These are phyloP conservation scores for Phortica magna DNA, from an alignment of 2,888 invertebrate genomes.

Conservation along the genomic window DNA sequence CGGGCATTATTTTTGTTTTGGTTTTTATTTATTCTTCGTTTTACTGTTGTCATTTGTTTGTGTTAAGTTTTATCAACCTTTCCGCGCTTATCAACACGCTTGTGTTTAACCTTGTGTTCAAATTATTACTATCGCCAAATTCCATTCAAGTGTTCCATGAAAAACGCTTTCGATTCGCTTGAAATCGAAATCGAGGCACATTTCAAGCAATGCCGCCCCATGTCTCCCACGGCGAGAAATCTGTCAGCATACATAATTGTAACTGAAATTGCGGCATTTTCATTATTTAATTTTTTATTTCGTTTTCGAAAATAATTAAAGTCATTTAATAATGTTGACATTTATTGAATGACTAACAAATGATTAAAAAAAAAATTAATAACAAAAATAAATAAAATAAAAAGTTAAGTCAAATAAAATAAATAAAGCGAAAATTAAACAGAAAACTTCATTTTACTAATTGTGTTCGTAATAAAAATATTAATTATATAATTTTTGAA, in stretches of 20 bases:
- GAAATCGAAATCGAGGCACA: not conserved
- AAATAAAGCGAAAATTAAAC: not conserved
- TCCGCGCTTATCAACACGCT: not conserved
- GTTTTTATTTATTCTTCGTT: not conserved
- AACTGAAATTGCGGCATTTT: slow-evolving; percentile 2
- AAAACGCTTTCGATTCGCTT: not conserved
- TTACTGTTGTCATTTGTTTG: not conserved
- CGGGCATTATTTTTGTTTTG: not conserved
- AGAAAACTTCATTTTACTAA: slow-evolving; percentile 20
- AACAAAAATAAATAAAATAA: not conserved
- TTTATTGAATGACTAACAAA: slow-evolving; percentile 42
- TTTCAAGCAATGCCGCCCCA: not conserved
- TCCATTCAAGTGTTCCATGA: not conserved
- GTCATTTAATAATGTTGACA: slow-evolving; percentile 58
- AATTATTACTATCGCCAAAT: not conserved
- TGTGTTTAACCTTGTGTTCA: not conserved
- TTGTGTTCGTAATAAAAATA: slow-evolving; percentile 20
- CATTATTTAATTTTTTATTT: not conserved
- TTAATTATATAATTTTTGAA: slow-evolving; percentile 20
- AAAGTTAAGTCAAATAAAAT: not conserved
- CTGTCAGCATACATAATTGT: not conserved
- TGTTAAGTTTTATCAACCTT: not conserved
- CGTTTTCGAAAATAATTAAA: slow-evolving; percentile 58
- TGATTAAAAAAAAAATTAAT: not conserved
- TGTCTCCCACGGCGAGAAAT: not conserved